These are phyloP conservation scores for Distichodus sexfasciatus DNA, from an alignment of 2,797 vertebrate genomes.

Conservation along the genomic window DNA sequence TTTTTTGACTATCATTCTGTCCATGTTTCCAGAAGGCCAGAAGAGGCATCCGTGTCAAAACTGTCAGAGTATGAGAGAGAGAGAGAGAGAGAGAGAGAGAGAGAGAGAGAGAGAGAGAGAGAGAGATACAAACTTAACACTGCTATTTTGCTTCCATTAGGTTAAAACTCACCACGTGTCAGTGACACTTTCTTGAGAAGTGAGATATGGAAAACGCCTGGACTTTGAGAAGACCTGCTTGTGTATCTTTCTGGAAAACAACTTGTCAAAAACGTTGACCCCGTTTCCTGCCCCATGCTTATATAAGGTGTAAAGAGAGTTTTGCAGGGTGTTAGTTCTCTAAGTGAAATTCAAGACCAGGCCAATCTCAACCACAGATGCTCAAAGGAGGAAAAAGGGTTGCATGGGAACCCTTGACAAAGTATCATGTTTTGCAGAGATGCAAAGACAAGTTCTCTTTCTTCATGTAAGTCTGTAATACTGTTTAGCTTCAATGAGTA, in stretches of 20 bases:
- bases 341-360: constrained; percentile 61
- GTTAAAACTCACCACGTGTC: constrained; percentile 33
- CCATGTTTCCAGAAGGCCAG: constrained; percentile 32
- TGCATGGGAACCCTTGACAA: constrained; percentile 21
- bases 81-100: neutral
- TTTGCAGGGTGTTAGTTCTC: constrained; percentile 52
- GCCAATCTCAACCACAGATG: constrained; percentile 63
- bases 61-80: neutral
- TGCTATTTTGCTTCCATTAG: constrained; percentile 19
- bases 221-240: constrained; percentile 48
- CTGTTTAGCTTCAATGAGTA: constrained; percentile 13
- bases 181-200: constrained; percentile 44
- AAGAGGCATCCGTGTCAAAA: constrained; percentile 30
- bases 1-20: constrained; percentile 5
- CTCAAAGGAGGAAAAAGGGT: constrained; percentile 32
- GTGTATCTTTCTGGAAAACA: constrained; percentile 58
- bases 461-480: constrained; percentile 2
- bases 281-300: constrained; percentile 63
- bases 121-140: constrained; percentile 21
- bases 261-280: constrained; percentile 59
- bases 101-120: neutral
- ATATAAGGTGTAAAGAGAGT: constrained; percentile 57
- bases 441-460: constrained; percentile 9
- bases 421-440: constrained; percentile 10
- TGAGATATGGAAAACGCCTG: constrained; percentile 35